Evolutionary conservation across 2,113 vertebrate genomes (phyloP).

Genomic region (Petrocephalus zakoni): DNA sequence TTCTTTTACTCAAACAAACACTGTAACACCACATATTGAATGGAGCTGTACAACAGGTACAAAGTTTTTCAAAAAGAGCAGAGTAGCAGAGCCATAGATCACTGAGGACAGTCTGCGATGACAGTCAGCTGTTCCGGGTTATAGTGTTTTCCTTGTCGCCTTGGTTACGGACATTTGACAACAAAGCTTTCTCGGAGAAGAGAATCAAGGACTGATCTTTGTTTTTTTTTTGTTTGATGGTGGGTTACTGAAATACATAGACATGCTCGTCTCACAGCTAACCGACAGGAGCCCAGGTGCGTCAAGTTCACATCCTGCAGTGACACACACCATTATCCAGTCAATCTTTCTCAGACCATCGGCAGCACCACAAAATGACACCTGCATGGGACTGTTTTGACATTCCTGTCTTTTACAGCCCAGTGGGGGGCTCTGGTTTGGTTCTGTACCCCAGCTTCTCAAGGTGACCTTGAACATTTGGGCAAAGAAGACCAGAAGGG

Average conservation of each 20-base stretch:
- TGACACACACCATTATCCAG: background rate
- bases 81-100: background rate
- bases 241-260: background rate
- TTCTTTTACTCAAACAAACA: conserved; percentile 19
- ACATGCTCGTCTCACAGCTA: background rate
- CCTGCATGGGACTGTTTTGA: too few relatives aligned
- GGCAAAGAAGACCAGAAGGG: background rate
- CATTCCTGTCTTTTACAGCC: background rate
- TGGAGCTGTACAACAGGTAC: background rate
- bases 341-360: background rate
- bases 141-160: background rate
- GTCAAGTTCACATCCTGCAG: background rate
- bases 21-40: conserved; percentile 4
- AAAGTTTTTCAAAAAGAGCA: background rate
- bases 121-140: background rate
- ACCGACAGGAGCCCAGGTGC: background rate
- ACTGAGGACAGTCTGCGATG: background rate
- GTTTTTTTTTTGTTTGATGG: background rate
- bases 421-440: background rate
- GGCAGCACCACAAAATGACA: background rate
- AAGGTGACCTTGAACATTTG: background rate
- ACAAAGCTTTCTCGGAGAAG: background rate
- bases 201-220: background rate
- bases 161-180: background rate
- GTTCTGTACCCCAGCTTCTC: background rate